phyloP scores from a whole-genome alignment of 2,888 invertebrate genomes.

The Automeris io region DNA sequence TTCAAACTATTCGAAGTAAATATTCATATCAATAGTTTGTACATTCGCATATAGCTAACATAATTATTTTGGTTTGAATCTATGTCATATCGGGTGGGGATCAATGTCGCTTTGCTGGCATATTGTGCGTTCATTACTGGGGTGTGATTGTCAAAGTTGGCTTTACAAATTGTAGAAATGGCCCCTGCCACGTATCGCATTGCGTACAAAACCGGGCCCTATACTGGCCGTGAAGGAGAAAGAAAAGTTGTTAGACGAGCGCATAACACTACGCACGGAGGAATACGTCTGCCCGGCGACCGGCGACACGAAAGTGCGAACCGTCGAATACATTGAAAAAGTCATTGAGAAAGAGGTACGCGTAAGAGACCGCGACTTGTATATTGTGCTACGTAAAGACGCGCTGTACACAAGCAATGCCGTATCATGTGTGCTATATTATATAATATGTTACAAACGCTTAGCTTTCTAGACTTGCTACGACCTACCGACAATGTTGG shows the following conservation, averaged over 20 bases:
- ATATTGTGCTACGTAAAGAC: constrained; percentile 55
- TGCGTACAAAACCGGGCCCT: constrained; percentile 90
- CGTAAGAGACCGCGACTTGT: constrained; percentile 49
- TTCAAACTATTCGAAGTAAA: neutral
- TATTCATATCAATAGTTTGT: neutral
- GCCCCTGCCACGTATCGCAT: constrained; percentile 89
- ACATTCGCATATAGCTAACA: constrained; percentile 13
- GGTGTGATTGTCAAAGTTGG: constrained; percentile 70
- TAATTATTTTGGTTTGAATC: constrained; percentile 22
- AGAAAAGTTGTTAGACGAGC: constrained; percentile 93
- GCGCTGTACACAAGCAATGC: constrained; percentile 73
- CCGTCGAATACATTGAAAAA: constrained; percentile 96
- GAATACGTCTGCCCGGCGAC: constrained; percentile 91
- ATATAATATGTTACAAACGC: constrained; percentile 46
- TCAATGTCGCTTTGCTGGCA: constrained; percentile 57
- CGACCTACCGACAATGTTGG: neutral
- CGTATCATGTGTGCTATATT: constrained; percentile 59
- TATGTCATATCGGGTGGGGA: constrained; percentile 29
- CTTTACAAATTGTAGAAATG: constrained; percentile 77
- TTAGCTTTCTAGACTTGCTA: constrained; percentile 54
- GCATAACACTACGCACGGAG: constrained; percentile 91
- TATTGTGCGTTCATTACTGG: constrained; percentile 41
- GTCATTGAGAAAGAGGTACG: constrained; percentile 96
- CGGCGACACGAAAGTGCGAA: constrained; percentile 91
- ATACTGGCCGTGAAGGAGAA: constrained; percentile 90